Evolutionary conservation across 2,113 vertebrate species (phyloP).

Genomic region (Thalassarche chlororhynchos): DNA sequence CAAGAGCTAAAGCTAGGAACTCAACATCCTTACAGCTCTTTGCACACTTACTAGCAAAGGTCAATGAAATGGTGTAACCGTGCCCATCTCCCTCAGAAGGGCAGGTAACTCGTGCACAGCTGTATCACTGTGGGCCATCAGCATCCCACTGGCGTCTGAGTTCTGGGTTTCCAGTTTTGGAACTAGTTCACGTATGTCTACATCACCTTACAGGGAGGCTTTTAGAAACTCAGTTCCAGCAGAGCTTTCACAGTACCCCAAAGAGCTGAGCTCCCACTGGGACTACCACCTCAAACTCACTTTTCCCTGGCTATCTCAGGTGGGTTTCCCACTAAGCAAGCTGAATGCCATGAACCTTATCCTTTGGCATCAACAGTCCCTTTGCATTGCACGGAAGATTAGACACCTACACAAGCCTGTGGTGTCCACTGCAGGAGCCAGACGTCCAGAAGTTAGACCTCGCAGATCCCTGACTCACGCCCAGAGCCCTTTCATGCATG

Average conservation of each 20-base stretch:
- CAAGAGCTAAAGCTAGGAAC: background rate
- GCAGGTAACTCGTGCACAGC: rapidly evolving
- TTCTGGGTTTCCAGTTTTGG: background rate
- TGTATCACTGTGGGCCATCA: background rate
- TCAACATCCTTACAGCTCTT: background rate
- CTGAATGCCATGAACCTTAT: background rate
- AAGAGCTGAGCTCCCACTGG: background rate
- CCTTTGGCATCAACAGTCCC: background rate
- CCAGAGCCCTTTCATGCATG: background rate
- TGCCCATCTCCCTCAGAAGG: background rate
- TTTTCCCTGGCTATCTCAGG: background rate
- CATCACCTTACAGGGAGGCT: background rate
- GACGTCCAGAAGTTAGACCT: background rate
- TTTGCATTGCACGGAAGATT: background rate
- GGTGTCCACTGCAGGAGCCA: conserved; percentile 2
- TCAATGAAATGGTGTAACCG: rapidly evolving
- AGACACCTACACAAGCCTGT: background rate
- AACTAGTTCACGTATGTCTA: background rate
- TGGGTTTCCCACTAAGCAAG: background rate
- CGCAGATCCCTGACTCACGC: background rate
- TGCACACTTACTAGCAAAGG: background rate
- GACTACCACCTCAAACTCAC: background rate
- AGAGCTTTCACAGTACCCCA: background rate
- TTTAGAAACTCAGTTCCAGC: background rate
- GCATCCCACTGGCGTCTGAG: background rate